Percentiles rank a stretch among this genome's conserved stretches.
Evolutionary conservation across 2,797 vertebrate species (phyloP).

Genomic region (Anguilla anguilla): DNA sequence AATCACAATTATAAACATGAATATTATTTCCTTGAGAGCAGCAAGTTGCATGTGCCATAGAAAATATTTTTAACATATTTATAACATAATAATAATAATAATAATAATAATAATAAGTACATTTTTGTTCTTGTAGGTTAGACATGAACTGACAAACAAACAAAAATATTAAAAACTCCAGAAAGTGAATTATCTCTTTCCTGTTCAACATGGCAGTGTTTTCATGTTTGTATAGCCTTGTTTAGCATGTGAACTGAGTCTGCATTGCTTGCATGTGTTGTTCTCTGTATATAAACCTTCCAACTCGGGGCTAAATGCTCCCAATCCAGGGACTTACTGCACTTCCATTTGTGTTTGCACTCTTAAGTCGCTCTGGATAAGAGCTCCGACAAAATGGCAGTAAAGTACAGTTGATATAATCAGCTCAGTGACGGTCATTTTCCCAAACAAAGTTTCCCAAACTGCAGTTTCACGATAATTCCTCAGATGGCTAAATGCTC

Average conservation of each 20-base stretch:
- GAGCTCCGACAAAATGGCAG: background rate
- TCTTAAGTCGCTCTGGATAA: background rate
- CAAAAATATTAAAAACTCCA: too few relatives aligned
- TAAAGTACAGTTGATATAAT: background rate
- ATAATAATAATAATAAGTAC: too few relatives aligned
- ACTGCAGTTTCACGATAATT: background rate
- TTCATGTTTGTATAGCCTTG: background rate
- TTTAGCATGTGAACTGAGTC: background rate
- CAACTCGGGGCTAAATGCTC: background rate
- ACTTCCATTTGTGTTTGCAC: background rate
- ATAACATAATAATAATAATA: too few relatives aligned
- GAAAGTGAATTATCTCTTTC: too few relatives aligned
- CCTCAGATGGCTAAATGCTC: background rate
- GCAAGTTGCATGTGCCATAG: too few relatives aligned
- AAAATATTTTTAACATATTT: too few relatives aligned
- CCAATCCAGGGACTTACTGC: background rate
- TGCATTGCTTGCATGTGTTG: background rate
- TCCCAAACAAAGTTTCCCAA: too few relatives aligned
- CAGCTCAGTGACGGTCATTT: background rate
- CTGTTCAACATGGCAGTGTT: background rate
- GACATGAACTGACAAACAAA: too few relatives aligned
- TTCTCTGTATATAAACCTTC: too few relatives aligned
- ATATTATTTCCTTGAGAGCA: too few relatives aligned
- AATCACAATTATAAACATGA: too few relatives aligned
- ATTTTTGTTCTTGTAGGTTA: too few relatives aligned